Evolutionary conservation across 2,888 invertebrate genomes (phyloP).

Genomic region (Scrobipalpa costella): DNA sequence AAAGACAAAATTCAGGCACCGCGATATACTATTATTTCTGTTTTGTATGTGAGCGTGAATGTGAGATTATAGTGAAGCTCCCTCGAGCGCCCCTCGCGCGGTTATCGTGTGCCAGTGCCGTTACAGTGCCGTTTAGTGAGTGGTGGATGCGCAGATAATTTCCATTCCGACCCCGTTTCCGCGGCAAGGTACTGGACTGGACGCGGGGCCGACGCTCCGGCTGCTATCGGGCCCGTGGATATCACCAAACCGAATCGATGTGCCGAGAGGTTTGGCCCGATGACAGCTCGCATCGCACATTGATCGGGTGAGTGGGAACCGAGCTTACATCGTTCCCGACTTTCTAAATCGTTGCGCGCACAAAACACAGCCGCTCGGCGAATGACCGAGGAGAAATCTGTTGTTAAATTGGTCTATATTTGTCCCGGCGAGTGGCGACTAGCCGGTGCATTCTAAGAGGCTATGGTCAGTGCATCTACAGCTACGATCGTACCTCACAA

Average conservation of each 20-base stretch:
- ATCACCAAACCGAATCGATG: conserved; percentile 61
- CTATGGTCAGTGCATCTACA: not conserved
- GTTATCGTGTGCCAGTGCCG: conserved; percentile 24
- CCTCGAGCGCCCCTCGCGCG: conserved; percentile 30
- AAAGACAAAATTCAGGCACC: conserved; percentile 33
- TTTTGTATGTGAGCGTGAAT: conserved; percentile 26
- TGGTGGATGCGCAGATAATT: conserved; percentile 42
- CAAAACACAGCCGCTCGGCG: conserved; percentile 12
- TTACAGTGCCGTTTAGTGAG: conserved; percentile 53
- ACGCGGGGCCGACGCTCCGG: conserved; percentile 52
- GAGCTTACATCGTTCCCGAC: conserved; percentile 40
- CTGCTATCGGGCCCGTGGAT: conserved; percentile 54
- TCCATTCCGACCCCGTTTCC: conserved; percentile 69
- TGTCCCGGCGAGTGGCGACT: conserved; percentile 16
- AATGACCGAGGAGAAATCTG: conserved; percentile 20
- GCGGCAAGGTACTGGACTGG: conserved; percentile 52
- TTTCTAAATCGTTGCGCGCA: conserved; percentile 19
- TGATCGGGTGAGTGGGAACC: conserved; percentile 69
- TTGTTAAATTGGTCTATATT: conserved; percentile 23
- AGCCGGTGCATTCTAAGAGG: conserved; percentile 23
- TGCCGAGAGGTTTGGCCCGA: conserved; percentile 56
- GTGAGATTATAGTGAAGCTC: conserved; percentile 27
- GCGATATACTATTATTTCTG: conserved; percentile 11
- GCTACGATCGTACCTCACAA: conserved; percentile 35
- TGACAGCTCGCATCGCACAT: conserved; percentile 68